Conservation (phyloP, 2,113 vertebrate species). For the Pygoscelis antarcticus region DNA sequence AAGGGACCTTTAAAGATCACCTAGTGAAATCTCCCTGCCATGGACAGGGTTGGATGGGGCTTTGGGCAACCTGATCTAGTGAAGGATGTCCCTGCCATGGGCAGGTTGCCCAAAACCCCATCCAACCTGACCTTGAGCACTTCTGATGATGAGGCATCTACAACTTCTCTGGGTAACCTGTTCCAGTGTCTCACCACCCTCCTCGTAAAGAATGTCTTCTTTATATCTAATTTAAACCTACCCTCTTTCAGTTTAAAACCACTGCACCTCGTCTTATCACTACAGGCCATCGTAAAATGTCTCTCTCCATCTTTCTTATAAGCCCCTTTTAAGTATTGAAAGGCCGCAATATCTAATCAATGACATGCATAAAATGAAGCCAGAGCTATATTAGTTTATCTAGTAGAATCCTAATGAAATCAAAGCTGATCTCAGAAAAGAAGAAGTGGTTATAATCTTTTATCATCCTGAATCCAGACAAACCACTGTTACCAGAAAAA, state of each 20-base stretch:
- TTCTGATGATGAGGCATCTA: not conserved
- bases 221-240: not conserved
- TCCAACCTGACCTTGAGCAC: not conserved
- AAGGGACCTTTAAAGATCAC: not conserved
- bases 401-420: not conserved
- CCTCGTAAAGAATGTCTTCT: not conserved
- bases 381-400: not conserved
- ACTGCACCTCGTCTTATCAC: fast-evolving
- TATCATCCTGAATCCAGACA: not conserved
- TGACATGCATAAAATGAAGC: not conserved
- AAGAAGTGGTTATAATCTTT: not conserved
- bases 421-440: not conserved
- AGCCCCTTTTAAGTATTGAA: not conserved
- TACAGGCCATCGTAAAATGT: not conserved
- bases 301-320: not conserved
- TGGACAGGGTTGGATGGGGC: not conserved
- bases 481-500: not conserved
- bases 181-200: not conserved
- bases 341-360: not conserved
- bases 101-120: not conserved
- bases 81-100: not conserved
- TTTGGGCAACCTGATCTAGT: no score
- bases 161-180: not conserved
- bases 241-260: not conserved
- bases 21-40: not conserved